These are phyloP conservation scores for Pitangus sulphuratus DNA, from an alignment of 2,797 vertebrate species.

Conservation along the genomic window DNA sequence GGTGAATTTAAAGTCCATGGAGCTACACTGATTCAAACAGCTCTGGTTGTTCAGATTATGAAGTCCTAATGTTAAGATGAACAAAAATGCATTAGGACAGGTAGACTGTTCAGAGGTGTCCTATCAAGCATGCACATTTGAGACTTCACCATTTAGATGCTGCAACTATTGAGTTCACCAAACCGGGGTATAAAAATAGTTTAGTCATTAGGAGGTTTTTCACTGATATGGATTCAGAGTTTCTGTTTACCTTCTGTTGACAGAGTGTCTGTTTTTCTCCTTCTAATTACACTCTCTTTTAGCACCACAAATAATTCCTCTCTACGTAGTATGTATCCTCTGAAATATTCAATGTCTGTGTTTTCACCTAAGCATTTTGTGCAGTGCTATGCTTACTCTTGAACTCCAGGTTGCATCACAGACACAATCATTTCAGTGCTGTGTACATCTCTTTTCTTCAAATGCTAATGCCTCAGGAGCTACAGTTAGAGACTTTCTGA, in stretches of 20 bases:
- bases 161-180: neutral
- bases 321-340: neutral
- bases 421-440: neutral
- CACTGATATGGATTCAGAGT: neutral
- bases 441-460: neutral
- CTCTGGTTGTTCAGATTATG: neutral
- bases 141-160: neutral
- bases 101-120: neutral
- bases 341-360: neutral
- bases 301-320: neutral
- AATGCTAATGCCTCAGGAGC: neutral
- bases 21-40: neutral
- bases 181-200: neutral
- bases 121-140: neutral
- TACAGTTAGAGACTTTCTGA: neutral
- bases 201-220: neutral
- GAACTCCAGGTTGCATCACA: neutral
- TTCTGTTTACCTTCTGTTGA: neutral
- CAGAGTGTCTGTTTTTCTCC: neutral
- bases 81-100: neutral
- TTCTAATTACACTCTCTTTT: neutral
- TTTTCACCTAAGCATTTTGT: neutral
- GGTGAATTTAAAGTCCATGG: neutral
- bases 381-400: fast-evolving
- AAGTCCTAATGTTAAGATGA: neutral